Evolutionary conservation across 2,888 invertebrate species (phyloP), one percentile per base, ranked within the genome.

Genomic region (Leptinotarsa haldemani): DNA sequence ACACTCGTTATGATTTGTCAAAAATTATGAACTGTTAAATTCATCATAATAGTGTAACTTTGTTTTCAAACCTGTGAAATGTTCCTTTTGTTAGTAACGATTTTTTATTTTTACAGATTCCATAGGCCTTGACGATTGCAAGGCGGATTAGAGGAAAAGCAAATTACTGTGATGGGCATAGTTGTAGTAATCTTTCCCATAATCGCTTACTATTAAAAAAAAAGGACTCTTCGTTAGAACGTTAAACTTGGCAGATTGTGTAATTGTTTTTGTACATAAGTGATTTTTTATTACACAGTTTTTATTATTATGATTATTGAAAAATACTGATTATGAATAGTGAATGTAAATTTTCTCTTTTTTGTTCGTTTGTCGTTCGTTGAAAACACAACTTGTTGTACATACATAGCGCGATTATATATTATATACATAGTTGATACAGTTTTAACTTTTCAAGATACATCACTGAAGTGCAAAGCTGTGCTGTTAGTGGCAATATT

Each of bases 81-180:
- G 40, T 12, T 40, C 2, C 40, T 2, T 40, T 67, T 63, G 46
- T 40, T 68, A 22, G 53, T 58, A 20, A 47, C 18, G n/a, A 64
- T 65, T 79, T 76, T 83, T 83, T 78, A n/a, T 77, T 76, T 78
- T 84, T 84, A 78, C 89, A 93, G 93, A 90, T 93, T 92, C 90
- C 93, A 93, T 90, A 92, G 93, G 91, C 93, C 93, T 93, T 93
- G 93, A 93, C 93, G 91, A 90, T 92, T 91, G 90, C 89, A 89
- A 89, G 88, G 90, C 85, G 85, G 84, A 88, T 86, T 88, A 88
- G 88, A 87, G 81, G 85, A 84, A 84, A 87, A 86, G 84, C 85
- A 85, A 86, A 85, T 86, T 85, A 86, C 88, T 88, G 87, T 88
- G 87, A 87, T 87, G 87, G 87, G 85, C 85, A 83, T 87, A 87